phyloP scores from a whole-genome alignment of 1,140 invertebrate genomes.

The Magallana angulata region DNA sequence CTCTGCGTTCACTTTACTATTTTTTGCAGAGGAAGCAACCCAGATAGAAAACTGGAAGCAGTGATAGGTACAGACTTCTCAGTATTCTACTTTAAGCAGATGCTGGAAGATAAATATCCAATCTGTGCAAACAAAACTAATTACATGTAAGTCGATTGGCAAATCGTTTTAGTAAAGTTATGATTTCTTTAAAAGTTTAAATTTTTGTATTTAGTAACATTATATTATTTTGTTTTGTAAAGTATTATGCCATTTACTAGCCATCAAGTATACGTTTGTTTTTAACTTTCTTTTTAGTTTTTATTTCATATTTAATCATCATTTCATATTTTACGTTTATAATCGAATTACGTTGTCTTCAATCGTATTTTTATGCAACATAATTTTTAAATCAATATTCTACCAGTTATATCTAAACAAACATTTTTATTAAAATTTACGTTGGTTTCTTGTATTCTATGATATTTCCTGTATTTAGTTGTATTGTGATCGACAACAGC shows the following conservation, averaged over 20 bases:
- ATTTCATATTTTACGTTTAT: no score
- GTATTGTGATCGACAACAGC: constrained; percentile 39
- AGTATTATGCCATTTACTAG: not conserved
- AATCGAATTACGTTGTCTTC: no score
- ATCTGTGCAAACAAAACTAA: not conserved
- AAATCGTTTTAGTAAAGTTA: no score
- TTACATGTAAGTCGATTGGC: not conserved
- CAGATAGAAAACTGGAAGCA: no score
- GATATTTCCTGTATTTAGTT: not conserved
- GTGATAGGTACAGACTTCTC: not conserved
- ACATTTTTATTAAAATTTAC: not conserved
- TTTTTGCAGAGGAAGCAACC: no score
- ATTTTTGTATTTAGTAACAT: not conserved
- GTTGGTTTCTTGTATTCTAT: no score
- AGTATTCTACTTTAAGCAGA: constrained; percentile 32
- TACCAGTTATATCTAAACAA: not conserved
- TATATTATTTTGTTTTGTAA: not conserved
- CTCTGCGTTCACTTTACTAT: no score
- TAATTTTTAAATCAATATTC: not conserved
- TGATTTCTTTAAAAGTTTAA: no score
- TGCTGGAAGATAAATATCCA: constrained; percentile 8
- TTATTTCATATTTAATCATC: no score
- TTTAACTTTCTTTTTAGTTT: no score
- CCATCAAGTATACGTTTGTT: no score
- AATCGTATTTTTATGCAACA: no score